Conservation (phyloP, 2,888 invertebrate genomes). For the Amblyjoppa proteus region DNA sequence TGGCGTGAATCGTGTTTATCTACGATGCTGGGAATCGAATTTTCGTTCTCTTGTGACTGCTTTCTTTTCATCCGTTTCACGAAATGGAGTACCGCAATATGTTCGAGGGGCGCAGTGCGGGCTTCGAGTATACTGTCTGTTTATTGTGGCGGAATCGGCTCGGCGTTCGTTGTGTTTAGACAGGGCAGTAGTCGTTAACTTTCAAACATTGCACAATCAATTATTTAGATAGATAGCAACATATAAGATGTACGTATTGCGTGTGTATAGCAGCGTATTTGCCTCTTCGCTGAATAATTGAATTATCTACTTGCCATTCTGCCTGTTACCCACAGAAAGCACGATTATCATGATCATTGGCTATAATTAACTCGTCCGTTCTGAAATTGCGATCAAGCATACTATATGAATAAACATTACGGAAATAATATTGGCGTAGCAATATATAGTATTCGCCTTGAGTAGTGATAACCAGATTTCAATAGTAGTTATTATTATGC, state of each 20-base stretch:
- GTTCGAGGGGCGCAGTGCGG: slow-evolving; percentile 36
- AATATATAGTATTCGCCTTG: no score
- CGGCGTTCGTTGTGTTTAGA: slow-evolving; percentile 24
- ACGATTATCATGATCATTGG: no score
- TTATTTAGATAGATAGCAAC: slow-evolving; percentile 4
- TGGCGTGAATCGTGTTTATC: slow-evolving; percentile 77
- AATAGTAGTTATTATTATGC: no score
- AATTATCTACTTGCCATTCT: background rate
- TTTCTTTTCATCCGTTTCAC: slow-evolving; percentile 83
- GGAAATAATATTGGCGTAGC: no score
- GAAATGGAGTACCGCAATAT: slow-evolving; percentile 55
- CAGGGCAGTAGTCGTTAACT: background rate
- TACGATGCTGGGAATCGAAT: slow-evolving; percentile 80
- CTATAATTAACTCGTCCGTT: no score
- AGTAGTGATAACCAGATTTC: no score
- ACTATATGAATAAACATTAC: no score
- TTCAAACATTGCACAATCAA: slow-evolving; percentile 28
- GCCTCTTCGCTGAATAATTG: background rate
- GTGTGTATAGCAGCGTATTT: background rate
- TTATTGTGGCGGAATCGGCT: slow-evolving; percentile 37
- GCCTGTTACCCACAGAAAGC: background rate
- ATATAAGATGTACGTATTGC: background rate
- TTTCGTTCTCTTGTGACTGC: slow-evolving; percentile 77
- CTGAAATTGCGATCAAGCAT: no score
- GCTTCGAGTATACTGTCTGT: slow-evolving; percentile 49